These are phyloP conservation scores for Parus major DNA, from an alignment of 2,113 vertebrate genomes.

Conservation along the genomic window DNA sequence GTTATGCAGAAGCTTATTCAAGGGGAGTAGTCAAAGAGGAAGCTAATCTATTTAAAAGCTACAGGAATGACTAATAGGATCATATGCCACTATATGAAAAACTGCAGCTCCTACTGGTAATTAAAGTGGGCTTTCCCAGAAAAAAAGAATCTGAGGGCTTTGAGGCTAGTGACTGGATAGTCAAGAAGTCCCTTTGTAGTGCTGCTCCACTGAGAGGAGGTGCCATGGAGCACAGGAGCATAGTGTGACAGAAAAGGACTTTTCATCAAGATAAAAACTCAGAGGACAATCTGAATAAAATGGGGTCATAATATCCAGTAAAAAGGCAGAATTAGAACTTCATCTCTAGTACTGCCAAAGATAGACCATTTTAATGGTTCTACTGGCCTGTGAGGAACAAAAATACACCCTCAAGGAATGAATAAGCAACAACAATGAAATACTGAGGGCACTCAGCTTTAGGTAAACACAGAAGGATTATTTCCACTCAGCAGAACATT, in stretches of 20 bases:
- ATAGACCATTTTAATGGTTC: neutral
- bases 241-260: neutral
- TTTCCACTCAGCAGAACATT: neutral
- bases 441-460: neutral
- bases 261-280: neutral
- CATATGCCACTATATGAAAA: neutral
- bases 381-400: neutral
- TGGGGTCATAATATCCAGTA: neutral
- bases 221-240: neutral
- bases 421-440: neutral
- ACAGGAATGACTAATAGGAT: neutral
- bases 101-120: neutral
- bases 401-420: neutral
- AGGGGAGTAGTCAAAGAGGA: neutral
- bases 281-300: constrained; percentile 13
- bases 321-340: neutral
- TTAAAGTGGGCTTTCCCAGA: neutral
- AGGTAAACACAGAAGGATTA: neutral
- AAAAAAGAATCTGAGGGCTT: neutral
- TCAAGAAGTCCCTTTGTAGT: neutral
- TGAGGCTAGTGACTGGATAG: neutral
- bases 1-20: neutral
- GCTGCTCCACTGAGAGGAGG: neutral
- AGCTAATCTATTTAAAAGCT: neutral
- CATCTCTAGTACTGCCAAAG: neutral